A percentile compares a stretch with the other conserved stretches of the same genome.
Conservation (phyloP, 2,113 vertebrate genomes). For the Clarias magur region DNA sequence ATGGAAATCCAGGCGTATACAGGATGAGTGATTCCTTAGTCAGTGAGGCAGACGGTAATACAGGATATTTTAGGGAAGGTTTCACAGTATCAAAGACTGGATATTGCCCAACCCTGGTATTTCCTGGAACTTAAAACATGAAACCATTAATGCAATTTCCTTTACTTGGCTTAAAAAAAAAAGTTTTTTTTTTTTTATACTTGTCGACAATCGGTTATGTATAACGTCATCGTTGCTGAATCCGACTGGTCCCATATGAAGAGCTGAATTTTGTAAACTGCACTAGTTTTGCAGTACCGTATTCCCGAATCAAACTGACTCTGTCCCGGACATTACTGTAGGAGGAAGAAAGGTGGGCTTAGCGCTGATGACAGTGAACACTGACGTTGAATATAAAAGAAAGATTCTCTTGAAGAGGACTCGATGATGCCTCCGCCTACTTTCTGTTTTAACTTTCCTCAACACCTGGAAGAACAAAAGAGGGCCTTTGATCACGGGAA, state of each 20-base stretch:
- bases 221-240: neutral
- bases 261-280: neutral
- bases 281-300: neutral
- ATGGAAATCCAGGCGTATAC: too few relatives aligned
- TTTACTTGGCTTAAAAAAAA: neutral
- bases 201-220: neutral
- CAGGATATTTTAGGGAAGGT: too few relatives aligned
- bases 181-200: neutral
- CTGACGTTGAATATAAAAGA: slow-evolving; percentile 33
- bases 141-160: neutral
- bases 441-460: slow-evolving; percentile 71
- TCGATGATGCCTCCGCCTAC: slow-evolving; percentile 55
- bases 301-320: neutral
- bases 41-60: too few relatives aligned
- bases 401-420: slow-evolving; percentile 50
- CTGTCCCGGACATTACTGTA: neutral
- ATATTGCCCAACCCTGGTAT: neutral
- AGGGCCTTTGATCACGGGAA: slow-evolving; percentile 75
- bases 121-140: neutral
- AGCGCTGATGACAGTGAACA: slow-evolving; percentile 6
- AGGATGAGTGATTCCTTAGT: too few relatives aligned
- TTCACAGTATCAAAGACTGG: too few relatives aligned
- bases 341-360: neutral
- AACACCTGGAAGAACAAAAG: slow-evolving; percentile 78
- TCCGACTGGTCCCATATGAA: neutral